These are phyloP conservation scores for Mormyrus proboscirostris DNA, from an alignment of 2,797 vertebrate genomes.

Conservation along the genomic window DNA sequence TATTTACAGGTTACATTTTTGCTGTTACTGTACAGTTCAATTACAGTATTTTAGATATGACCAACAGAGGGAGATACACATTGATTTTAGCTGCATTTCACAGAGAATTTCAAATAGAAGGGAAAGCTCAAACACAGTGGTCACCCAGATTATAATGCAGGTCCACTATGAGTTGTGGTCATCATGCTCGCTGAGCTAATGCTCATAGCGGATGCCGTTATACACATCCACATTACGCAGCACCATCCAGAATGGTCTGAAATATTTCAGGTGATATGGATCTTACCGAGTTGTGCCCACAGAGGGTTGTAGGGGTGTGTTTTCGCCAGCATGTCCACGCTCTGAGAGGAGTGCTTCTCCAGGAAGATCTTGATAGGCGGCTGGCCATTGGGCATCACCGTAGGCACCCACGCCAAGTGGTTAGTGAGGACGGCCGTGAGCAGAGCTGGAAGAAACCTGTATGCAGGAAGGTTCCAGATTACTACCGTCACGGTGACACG, in stretches of 20 bases:
- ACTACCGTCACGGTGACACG: neutral
- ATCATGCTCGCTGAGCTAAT: neutral
- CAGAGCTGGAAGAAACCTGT: conserved; percentile 90
- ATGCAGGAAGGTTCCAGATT: conserved; percentile 15
- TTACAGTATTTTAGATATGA: neutral
- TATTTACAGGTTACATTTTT: neutral
- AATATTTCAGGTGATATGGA: neutral
- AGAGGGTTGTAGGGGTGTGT: conserved; percentile 96
- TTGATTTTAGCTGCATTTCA: conserved; percentile 18
- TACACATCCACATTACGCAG: neutral
- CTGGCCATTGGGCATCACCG: conserved; percentile 97
- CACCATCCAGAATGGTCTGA: neutral
- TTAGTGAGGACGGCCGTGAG: conserved; percentile 94
- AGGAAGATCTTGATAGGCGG: conserved; percentile 95
- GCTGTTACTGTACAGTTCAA: neutral
- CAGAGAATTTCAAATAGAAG: neutral
- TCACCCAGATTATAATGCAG: neutral
- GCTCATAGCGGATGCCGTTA: neutral
- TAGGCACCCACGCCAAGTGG: conserved; percentile 98
- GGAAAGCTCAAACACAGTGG: neutral
- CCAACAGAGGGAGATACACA: conserved; percentile 48
- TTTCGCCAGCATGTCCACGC: conserved; percentile 95
- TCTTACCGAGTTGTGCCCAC: conserved; percentile 86
- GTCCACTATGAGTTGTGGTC: neutral
- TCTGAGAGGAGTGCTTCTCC: conserved; percentile 97